These are phyloP conservation scores for Zaprionus inermis DNA, from an alignment of 1,140 invertebrate species.

Conservation along the genomic window DNA sequence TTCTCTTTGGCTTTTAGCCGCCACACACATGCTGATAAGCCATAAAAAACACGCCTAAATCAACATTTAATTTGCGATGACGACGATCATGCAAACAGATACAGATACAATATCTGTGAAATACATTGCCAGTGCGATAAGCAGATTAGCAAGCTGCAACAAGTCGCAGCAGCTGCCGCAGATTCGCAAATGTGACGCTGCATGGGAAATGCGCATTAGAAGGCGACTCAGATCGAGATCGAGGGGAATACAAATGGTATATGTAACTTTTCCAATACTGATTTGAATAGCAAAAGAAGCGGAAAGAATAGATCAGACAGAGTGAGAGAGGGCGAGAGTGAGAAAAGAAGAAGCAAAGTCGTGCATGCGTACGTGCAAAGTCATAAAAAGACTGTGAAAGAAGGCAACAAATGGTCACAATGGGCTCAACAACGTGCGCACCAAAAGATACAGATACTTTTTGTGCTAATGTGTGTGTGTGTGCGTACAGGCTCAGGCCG, in stretches of 20 bases:
- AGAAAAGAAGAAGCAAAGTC: conserved; percentile 2
- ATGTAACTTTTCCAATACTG: conserved; percentile 16
- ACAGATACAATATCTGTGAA: conserved; percentile 34
- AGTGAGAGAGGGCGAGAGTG: neutral
- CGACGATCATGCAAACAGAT: conserved; percentile 8
- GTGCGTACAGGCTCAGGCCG: conserved; percentile 38
- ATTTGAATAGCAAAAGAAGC: conserved; percentile 32
- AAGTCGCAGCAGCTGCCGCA: conserved; percentile 16
- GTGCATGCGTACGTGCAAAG: conserved; percentile 57
- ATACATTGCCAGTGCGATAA: conserved; percentile 39
- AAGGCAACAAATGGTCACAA: conserved; percentile 38
- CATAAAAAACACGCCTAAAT: conserved; percentile 76
- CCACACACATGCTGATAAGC: conserved; percentile 60
- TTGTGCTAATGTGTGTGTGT: neutral
- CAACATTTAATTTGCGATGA: conserved; percentile 75
- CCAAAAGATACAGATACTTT: conserved; percentile 27
- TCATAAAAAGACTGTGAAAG: conserved; percentile 54
- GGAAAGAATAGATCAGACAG: neutral
- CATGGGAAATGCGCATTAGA: conserved; percentile 50
- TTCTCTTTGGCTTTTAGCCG: conserved; percentile 69
- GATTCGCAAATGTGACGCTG: conserved; percentile 43
- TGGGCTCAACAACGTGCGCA: conserved; percentile 30
- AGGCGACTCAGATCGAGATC: conserved; percentile 23
- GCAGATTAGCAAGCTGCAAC: conserved; percentile 21
- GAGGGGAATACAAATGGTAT: conserved; percentile 11